Percentiles rank a stretch among this genome's conserved stretches.
Evolutionary conservation across 2,797 vertebrate genomes (phyloP).

Genomic region (Clangula hyemalis): DNA sequence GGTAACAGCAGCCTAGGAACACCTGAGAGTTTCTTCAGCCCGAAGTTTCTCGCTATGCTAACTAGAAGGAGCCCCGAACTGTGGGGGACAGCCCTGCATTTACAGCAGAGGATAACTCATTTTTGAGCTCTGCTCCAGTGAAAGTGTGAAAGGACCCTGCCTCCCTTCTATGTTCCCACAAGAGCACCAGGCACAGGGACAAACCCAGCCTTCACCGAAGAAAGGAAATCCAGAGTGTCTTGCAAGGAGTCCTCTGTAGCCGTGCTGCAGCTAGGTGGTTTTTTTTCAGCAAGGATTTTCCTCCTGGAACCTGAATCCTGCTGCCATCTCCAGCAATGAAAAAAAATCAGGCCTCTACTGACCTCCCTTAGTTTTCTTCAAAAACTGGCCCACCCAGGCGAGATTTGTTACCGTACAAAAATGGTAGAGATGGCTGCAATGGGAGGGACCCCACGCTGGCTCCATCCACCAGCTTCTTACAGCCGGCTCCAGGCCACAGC

Average conservation of each 20-base stretch:
- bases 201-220: background rate
- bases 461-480: background rate
- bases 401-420: background rate
- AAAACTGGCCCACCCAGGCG: background rate
- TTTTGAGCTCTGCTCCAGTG: background rate
- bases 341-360: background rate
- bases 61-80: background rate
- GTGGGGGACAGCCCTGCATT: background rate
- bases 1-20: background rate
- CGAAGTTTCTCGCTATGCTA: background rate
- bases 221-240: background rate
- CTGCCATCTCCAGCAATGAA: slow-evolving; percentile 20
- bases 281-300: slow-evolving; percentile 8
- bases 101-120: background rate
- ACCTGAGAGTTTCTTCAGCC: background rate
- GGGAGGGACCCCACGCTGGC: background rate
- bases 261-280: background rate
- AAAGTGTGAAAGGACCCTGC: background rate
- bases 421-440: background rate
- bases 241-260: background rate
- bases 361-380: background rate
- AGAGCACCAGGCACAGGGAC: background rate
- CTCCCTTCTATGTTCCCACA: background rate
- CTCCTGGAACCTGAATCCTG: background rate
- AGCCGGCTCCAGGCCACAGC: background rate